phyloP scores from a whole-genome alignment of 2,113 vertebrate species.

The Pampusana beccarii region DNA sequence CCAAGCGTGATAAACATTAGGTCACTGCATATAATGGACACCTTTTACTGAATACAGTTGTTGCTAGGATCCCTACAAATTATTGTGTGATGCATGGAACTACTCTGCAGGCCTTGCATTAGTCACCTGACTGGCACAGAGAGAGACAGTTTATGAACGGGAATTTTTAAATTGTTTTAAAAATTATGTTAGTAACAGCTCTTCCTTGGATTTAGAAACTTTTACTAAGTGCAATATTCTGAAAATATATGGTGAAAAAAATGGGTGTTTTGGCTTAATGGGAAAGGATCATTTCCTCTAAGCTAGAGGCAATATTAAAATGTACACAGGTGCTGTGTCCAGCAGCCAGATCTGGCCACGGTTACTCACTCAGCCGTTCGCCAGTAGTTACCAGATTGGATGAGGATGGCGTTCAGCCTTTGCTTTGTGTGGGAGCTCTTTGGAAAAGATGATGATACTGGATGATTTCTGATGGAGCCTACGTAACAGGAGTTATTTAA shows the following conservation, averaged over 20 bases:
- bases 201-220: background rate
- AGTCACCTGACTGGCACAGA: slow-evolving; percentile 1
- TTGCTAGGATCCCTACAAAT: slow-evolving; percentile 50
- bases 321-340: background rate
- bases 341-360: background rate
- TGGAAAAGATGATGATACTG: background rate
- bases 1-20: background rate
- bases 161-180: background rate
- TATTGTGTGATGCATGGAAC: background rate
- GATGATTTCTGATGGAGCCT: background rate
- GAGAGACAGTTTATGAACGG: background rate
- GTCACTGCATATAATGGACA: slow-evolving; percentile 28
- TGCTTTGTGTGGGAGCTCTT: background rate
- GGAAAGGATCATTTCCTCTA: background rate
- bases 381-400: background rate
- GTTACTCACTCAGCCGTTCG: background rate
- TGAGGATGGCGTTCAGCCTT: background rate
- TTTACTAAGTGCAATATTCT: background rate
- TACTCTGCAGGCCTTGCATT: background rate
- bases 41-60: background rate
- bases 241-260: background rate
- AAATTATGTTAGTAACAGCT: background rate
- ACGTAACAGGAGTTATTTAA: background rate
- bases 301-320: background rate
- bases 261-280: background rate